phyloP scores from a whole-genome alignment of 2,113 vertebrate genomes.

The Alaudala cheleensis region DNA sequence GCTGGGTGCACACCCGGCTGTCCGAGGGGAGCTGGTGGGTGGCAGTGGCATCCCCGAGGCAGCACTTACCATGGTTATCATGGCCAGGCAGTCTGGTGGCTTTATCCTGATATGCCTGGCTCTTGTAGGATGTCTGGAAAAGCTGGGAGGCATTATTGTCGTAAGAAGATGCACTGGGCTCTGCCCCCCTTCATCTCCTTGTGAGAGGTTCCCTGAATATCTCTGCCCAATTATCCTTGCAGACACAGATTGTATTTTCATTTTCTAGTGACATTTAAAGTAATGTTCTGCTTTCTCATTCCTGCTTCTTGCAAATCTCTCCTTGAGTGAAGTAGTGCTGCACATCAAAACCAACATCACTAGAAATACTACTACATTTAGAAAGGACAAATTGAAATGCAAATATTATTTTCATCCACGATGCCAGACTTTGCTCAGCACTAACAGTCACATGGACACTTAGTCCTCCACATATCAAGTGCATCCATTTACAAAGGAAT shows the following conservation, averaged over 20 bases:
- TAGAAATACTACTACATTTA: background rate
- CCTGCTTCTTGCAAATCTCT: background rate
- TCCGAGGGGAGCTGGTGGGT: background rate
- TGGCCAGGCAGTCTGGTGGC: background rate
- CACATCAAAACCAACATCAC: background rate
- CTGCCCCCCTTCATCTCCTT: background rate
- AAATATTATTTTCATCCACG: background rate
- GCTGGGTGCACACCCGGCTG: rapidly evolving
- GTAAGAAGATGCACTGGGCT: background rate
- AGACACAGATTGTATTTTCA: constrained; percentile 1
- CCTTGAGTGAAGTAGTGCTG: background rate
- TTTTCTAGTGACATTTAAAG: constrained; percentile 38
- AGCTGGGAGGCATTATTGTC: background rate
- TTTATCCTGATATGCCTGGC: background rate
- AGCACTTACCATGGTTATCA: rapidly evolving
- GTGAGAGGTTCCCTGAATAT: background rate
- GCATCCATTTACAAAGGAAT: constrained; percentile 21
- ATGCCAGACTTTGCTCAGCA: constrained; percentile 20
- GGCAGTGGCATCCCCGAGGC: background rate
- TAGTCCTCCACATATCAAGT: background rate
- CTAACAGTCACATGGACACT: background rate
- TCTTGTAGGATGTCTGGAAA: background rate
- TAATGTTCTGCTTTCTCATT: background rate
- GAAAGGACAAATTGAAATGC: constrained; percentile 9
- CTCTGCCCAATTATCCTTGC: background rate